Evolutionary conservation across 1,140 invertebrate species (phyloP).

Genomic region (Micrasema longulum): DNA sequence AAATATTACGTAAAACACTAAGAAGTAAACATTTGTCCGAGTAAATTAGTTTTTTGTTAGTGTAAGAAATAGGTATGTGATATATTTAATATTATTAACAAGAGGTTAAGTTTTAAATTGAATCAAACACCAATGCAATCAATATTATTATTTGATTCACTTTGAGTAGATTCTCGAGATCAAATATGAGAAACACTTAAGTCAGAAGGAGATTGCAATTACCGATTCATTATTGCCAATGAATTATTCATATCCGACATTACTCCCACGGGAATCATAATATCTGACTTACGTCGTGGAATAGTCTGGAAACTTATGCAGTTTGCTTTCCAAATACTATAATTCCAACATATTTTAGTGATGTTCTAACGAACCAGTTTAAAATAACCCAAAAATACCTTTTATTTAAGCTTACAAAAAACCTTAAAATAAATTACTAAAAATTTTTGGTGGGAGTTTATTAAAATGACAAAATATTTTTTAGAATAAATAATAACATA

Average conservation of each 20-base stretch:
- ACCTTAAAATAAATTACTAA: background rate
- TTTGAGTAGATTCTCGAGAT: too few relatives aligned
- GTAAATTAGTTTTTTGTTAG: too few relatives aligned
- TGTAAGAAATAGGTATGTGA: too few relatives aligned
- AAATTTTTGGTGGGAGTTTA: background rate
- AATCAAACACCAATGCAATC: too few relatives aligned
- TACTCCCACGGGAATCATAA: constrained; percentile 31
- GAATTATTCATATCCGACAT: constrained; percentile 45
- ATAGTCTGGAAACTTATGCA: constrained; percentile 43
- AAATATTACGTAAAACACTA: too few relatives aligned
- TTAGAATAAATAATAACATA: background rate
- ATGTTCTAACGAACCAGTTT: background rate
- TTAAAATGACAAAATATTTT: background rate
- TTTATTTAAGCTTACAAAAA: background rate
- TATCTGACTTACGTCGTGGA: constrained; percentile 39
- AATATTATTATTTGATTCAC: too few relatives aligned
- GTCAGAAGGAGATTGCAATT: constrained; percentile 43
- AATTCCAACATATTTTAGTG: background rate
- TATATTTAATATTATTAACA: too few relatives aligned
- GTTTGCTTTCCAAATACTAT: background rate
- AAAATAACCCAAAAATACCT: background rate
- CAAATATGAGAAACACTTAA: constrained; percentile 6
- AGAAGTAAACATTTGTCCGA: too few relatives aligned
- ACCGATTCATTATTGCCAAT: constrained; percentile 47
- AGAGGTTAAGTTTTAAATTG: too few relatives aligned